phyloP scores from a whole-genome alignment of 2,888 invertebrate genomes.

The Drosophila glabriapex region DNA sequence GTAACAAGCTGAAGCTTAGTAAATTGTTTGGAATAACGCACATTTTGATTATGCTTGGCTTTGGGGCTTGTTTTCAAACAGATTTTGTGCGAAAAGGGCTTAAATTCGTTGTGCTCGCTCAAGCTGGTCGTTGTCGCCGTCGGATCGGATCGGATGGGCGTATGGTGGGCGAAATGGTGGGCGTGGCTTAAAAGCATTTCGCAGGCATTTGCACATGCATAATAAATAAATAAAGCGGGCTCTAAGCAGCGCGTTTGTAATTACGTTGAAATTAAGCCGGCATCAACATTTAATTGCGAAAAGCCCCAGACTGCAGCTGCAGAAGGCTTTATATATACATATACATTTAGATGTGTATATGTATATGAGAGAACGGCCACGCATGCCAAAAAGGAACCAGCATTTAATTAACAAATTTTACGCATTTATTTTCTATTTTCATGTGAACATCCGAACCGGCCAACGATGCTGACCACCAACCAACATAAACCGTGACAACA shows the following conservation, averaged over 20 bases:
- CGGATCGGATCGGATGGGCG: conserved; percentile 6
- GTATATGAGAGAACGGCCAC: conserved; percentile 27
- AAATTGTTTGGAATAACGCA: conserved; percentile 17
- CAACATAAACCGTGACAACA: conserved; percentile 64
- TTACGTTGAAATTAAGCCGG: conserved; percentile 75
- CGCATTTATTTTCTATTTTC: conserved; percentile 81
- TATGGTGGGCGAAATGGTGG: neutral
- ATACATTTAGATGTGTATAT: neutral
- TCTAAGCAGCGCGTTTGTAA: conserved; percentile 69
- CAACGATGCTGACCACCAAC: conserved; percentile 64
- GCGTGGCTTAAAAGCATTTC: conserved; percentile 53
- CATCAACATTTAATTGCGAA: conserved; percentile 79
- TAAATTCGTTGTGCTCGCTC: conserved; percentile 8
- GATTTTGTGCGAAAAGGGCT: conserved; percentile 19
- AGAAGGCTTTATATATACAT: neutral
- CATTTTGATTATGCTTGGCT: conserved; percentile 23
- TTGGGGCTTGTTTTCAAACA: conserved; percentile 26
- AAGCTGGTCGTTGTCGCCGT: conserved; percentile 23
- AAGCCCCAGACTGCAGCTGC: conserved; percentile 42
- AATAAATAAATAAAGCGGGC: conserved; percentile 61
- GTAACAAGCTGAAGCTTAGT: conserved; percentile 4
- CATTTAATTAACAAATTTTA: conserved; percentile 81
- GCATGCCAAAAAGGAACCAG: conserved; percentile 54
- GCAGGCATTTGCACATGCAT: conserved; percentile 73
- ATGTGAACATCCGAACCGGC: conserved; percentile 37